A percentile compares a stretch with the other conserved stretches of the same genome.
Evolutionary conservation across 2,113 vertebrate species (phyloP).

Genomic region (Aix galericulata): DNA sequence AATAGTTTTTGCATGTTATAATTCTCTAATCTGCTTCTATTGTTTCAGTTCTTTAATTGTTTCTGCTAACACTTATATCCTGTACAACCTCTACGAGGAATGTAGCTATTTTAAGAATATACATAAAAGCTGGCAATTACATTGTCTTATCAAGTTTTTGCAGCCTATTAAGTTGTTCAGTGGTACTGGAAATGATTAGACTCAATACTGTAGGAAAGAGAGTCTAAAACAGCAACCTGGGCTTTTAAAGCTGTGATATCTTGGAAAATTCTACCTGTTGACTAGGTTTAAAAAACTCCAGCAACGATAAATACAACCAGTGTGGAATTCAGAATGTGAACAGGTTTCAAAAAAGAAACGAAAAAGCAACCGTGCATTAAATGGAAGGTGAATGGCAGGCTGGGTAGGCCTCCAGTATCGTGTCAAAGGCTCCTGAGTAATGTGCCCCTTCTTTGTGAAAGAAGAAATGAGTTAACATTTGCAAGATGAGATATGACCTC

Average conservation of each 20-base stretch:
- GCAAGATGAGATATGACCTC: not conserved
- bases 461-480: not conserved
- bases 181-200: slow-evolving; percentile 62
- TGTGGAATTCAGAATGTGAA: not conserved
- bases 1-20: not conserved
- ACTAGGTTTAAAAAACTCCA: not conserved
- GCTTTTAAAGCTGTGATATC: not conserved
- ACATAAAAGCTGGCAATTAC: slow-evolving; percentile 74
- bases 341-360: not conserved
- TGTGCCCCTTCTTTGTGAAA: not conserved
- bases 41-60: slow-evolving; percentile 69
- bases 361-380: not conserved
- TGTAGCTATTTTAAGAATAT: slow-evolving; percentile 56
- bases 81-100: slow-evolving; percentile 55
- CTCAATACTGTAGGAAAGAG: slow-evolving; percentile 15
- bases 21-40: slow-evolving; percentile 48
- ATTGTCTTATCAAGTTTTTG: slow-evolving; percentile 77
- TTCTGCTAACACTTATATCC: slow-evolving; percentile 58
- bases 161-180: slow-evolving; percentile 75
- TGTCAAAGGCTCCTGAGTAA: not conserved
- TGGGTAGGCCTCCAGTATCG: not conserved
- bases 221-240: not conserved
- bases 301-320: not conserved
- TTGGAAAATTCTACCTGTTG: not conserved
- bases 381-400: not conserved